A percentile compares a stretch with the other conserved stretches of the same genome.
phyloP scores from a whole-genome alignment of 1,140 invertebrate genomes.

The Fopius arisanus region DNA sequence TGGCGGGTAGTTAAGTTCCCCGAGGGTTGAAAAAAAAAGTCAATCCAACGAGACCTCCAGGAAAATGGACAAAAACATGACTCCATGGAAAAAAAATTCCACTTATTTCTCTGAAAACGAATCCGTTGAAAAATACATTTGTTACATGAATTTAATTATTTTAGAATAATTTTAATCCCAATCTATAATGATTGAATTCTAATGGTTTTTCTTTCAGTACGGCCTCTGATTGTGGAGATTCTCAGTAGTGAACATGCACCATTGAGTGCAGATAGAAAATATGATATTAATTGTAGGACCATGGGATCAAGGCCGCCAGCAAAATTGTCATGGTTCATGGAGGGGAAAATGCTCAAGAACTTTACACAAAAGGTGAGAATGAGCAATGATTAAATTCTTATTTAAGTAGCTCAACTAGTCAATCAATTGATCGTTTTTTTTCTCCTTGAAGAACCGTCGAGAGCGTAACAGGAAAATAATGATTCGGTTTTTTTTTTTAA shows the following conservation, averaged over 20 bases:
- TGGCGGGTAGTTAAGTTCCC: slow-evolving; percentile 11
- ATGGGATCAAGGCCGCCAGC: slow-evolving; percentile 83
- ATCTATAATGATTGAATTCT: not conserved
- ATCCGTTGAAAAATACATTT: too few species aligned
- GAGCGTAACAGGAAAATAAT: slow-evolving; percentile 15
- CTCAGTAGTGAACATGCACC: slow-evolving; percentile 77
- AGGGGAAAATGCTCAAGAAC: slow-evolving; percentile 71
- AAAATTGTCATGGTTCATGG: slow-evolving; percentile 82
- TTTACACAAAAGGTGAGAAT: slow-evolving; percentile 66
- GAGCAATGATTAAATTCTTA: not conserved
- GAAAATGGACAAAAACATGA: too few species aligned
- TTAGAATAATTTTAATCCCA: not conserved
- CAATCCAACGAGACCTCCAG: not conserved
- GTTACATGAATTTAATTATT: too few species aligned
- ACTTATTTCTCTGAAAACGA: too few species aligned
- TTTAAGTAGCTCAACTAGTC: not conserved
- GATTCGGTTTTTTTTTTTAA: not conserved
- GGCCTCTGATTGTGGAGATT: slow-evolving; percentile 79
- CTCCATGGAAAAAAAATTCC: too few species aligned
- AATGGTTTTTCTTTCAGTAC: slow-evolving; percentile 70
- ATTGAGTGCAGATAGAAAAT: slow-evolving; percentile 79
- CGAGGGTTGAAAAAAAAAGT: not conserved
- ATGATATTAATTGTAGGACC: slow-evolving; percentile 80
- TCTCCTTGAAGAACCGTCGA: not conserved
- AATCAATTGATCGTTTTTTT: slow-evolving; percentile 13